These are phyloP conservation scores for Celastrina argiolus DNA, from an alignment of 2,888 invertebrate genomes.

Conservation along the genomic window DNA sequence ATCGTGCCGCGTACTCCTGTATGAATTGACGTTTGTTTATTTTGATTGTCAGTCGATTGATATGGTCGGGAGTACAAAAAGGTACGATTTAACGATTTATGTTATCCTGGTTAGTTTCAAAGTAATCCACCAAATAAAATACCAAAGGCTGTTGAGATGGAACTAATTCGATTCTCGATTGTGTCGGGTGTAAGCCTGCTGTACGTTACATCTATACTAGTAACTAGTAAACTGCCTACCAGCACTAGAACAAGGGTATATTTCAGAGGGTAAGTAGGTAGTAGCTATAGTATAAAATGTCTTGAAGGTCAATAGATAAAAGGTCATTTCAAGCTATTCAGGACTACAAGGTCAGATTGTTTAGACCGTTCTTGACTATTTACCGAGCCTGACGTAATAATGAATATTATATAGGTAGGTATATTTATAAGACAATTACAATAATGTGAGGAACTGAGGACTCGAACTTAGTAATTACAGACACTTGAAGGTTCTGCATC, in stretches of 20 bases:
- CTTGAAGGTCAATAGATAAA: background rate
- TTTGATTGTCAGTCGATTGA: too few species aligned
- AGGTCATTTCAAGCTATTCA: background rate
- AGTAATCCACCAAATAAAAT: too few species aligned
- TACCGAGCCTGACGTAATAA: background rate
- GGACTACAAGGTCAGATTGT: background rate
- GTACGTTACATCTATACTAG: too few species aligned
- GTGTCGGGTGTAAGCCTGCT: too few species aligned
- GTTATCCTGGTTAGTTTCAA: too few species aligned
- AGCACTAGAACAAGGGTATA: background rate
- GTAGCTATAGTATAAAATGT: background rate
- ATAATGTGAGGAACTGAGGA: background rate
- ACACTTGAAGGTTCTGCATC: background rate
- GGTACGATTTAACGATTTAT: too few species aligned
- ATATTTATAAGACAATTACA: background rate
- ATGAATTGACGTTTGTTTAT: too few species aligned
- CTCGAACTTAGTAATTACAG: slow-evolving; percentile 7
- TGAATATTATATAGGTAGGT: background rate
- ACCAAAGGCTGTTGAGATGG: too few species aligned
- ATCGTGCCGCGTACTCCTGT: too few species aligned
- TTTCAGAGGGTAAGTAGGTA: background rate
- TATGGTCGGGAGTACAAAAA: too few species aligned
- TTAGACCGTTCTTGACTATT: background rate
- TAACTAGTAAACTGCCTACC: too few species aligned
- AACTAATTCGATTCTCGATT: too few species aligned